These are phyloP conservation scores for Sebastes cheni DNA, from an alignment of 2,797 vertebrate genomes.

Conservation along the genomic window DNA sequence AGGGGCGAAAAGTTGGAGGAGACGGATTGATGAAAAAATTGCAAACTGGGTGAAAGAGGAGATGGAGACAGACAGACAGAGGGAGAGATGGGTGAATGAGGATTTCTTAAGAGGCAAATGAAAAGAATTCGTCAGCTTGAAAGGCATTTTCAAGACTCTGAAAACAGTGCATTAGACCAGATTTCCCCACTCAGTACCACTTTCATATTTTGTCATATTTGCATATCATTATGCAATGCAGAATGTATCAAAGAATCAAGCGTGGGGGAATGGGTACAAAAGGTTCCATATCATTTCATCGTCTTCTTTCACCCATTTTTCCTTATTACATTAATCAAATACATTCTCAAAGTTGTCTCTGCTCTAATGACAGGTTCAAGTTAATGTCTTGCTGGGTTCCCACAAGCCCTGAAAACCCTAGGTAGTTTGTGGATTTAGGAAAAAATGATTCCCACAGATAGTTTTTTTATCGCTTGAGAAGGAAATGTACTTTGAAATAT, in stretches of 20 bases:
- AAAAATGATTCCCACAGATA: neutral
- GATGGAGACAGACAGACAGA: neutral
- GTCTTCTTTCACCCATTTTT: slow-evolving; percentile 15
- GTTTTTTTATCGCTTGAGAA: neutral
- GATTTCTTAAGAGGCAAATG: slow-evolving; percentile 42
- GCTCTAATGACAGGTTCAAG: neutral
- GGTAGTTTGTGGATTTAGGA: neutral
- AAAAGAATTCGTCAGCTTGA: slow-evolving; percentile 31
- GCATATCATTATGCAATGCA: slow-evolving; percentile 57
- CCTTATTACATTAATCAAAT: neutral
- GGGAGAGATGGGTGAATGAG: slow-evolving; percentile 8
- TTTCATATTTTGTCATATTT: slow-evolving; percentile 68
- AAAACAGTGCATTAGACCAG: slow-evolving; percentile 46
- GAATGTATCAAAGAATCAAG: slow-evolving; percentile 50
- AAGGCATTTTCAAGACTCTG: slow-evolving; percentile 38
- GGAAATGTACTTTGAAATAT: neutral
- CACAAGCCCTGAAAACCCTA: neutral
- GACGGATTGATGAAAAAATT: neutral
- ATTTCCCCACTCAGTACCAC: slow-evolving; percentile 43
- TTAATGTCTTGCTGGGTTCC: neutral
- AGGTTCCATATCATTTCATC: slow-evolving; percentile 43
- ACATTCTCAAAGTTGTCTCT: neutral
- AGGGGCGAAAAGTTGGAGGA: neutral
- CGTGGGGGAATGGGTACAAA: slow-evolving; percentile 33
- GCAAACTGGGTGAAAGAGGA: slow-evolving; percentile 17